Evolutionary conservation across 2,113 vertebrate genomes (phyloP).

Genomic region (Dromas ardeola): DNA sequence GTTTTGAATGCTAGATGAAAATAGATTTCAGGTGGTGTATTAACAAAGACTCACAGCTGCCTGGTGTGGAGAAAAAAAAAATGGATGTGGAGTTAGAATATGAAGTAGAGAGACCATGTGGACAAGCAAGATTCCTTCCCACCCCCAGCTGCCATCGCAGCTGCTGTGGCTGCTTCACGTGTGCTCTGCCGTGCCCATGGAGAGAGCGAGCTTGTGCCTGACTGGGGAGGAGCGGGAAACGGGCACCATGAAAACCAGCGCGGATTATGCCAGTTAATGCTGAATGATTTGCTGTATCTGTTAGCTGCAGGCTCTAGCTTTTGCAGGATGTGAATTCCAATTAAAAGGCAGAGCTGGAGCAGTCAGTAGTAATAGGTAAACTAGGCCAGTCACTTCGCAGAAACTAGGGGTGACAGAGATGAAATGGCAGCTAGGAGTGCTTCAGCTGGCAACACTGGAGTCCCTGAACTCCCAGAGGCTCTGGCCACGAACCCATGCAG

Average conservation of each 20-base stretch:
- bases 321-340: constrained; percentile 2
- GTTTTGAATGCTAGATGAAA: constrained; percentile 54
- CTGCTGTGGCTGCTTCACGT: neutral
- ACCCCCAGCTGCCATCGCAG: neutral
- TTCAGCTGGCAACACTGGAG: neutral
- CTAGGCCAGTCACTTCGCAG: neutral
- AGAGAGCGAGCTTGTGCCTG: neutral
- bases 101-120: neutral
- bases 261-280: neutral
- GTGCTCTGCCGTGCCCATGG: neutral
- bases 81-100: neutral
- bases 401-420: neutral
- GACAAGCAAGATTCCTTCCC: neutral
- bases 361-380: neutral
- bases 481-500: neutral
- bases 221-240: neutral
- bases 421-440: neutral
- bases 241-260: neutral
- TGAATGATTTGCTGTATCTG: constrained; percentile 19
- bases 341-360: neutral
- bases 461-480: neutral
- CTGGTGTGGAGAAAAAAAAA: neutral
- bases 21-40: constrained; percentile 25
- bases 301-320: constrained; percentile 15
- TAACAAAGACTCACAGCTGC: constrained; percentile 7